phyloP scores from a whole-genome alignment of 2,797 vertebrate genomes.

The Chaenodraco wilsoni region DNA sequence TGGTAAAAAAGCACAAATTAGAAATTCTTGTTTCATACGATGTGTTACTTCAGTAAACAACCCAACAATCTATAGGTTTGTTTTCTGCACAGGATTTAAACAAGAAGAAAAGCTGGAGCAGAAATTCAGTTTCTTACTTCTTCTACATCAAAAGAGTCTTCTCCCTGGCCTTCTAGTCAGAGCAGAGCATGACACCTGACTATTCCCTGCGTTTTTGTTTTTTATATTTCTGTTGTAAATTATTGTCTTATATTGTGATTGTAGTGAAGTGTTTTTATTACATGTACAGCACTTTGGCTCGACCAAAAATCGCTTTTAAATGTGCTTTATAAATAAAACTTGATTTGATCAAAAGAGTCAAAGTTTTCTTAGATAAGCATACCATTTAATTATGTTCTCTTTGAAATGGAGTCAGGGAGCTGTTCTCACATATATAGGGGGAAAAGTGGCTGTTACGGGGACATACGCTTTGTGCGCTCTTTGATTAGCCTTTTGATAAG shows the following conservation, averaged over 20 bases:
- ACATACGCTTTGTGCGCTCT: conserved; percentile 55
- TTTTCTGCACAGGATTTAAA: neutral
- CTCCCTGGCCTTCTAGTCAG: too few species aligned
- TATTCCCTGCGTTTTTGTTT: too few species aligned
- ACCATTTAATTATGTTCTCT: conserved; percentile 65
- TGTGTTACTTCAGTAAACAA: neutral
- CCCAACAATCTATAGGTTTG: neutral
- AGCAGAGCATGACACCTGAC: too few species aligned
- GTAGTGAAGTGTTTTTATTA: too few species aligned
- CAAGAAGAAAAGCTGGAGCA: conserved; percentile 18
- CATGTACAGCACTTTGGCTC: too few species aligned
- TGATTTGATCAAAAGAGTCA: conserved; percentile 26
- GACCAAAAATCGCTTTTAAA: too few species aligned
- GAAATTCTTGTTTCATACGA: conserved; percentile 1
- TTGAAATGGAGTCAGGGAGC: conserved; percentile 47
- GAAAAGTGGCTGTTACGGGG: conserved; percentile 61
- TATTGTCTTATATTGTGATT: too few species aligned
- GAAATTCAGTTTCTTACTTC: conserved; percentile 31
- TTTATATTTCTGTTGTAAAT: too few species aligned
- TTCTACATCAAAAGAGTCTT: conserved; percentile 27
- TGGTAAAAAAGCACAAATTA: neutral
- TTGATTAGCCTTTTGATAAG: conserved; percentile 83
- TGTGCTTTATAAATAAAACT: too few species aligned
- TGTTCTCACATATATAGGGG: conserved; percentile 42
- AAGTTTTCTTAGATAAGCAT: conserved; percentile 47